Base-by-base conservation (phyloP, 2,888 invertebrate genomes). In the Drosophila parthenogenetica region DNA sequence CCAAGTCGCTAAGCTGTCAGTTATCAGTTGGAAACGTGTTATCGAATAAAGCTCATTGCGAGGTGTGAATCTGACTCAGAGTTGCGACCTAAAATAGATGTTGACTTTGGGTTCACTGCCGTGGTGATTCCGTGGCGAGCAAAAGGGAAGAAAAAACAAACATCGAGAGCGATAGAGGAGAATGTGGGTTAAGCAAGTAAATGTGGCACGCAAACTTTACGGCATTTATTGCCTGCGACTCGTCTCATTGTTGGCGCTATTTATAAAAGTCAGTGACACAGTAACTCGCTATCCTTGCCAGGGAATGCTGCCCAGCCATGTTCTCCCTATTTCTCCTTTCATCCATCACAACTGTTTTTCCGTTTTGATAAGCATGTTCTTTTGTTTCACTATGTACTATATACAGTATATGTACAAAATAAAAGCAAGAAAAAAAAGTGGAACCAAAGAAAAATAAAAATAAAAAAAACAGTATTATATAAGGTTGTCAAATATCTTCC, bases 181-280 rank as follows among this genome's bases (percentile, higher is more conserved):
- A 8, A 11, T n/a, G 19, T 39, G 42, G 48, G 57, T 57, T 58
- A 42, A 49, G 51, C 76, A 49, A 62, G 55, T 71, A 66, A 54
- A 67, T 71, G 72, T 67, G 53, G 66, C 50, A 55, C 57, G 40
- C 73, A 58, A 43, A 39, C 64, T 58, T 63, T 72, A 68, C 60
- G 67, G 64, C 62, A 55, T 70, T 79, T 75, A 67, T 75, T 74
- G 72, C 67, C 75, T 79, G 67, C 50, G 77, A 51, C 68, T 84
- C 72, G 75, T 70, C 76, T 78, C 80, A 81, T 84, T 87, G 85
- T 84, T 80, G 76, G 54, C 68, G 81, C 84, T 84, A 84, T 84
- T 87, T 84, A 84, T 84, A 87, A 87, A 87, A 81, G 83, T 85
- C 85, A 87, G 64, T 87, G 87, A 79, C 85, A 87, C 83, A 85